A percentile compares a stretch with the other conserved stretches of the same genome.
Conservation (phyloP, 2,888 invertebrate species). For the Leptinotarsa peninsularis region DNA sequence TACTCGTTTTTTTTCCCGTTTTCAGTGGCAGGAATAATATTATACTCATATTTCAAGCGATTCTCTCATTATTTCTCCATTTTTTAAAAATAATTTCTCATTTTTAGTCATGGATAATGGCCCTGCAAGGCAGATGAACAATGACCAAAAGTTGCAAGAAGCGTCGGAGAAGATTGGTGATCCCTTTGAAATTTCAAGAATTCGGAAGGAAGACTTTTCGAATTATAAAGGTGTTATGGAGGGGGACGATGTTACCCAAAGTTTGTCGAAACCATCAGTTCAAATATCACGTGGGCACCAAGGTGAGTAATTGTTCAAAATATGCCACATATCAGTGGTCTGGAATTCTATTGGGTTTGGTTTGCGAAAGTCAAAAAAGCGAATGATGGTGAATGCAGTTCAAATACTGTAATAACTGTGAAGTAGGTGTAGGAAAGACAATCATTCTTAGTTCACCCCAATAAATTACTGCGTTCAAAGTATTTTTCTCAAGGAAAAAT, state of each 20-base stretch:
- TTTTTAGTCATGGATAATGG: constrained; percentile 78
- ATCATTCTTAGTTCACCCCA: no score
- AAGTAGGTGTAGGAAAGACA: no score
- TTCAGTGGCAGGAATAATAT: no score
- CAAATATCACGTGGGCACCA: constrained; percentile 85
- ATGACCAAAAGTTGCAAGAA: constrained; percentile 73
- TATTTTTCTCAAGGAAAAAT: no score
- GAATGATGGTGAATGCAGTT: no score
- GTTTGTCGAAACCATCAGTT: constrained; percentile 76
- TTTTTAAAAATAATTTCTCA: background rate
- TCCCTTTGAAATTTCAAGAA: constrained; percentile 83
- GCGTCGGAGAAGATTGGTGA: constrained; percentile 81
- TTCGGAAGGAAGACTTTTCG: constrained; percentile 80
- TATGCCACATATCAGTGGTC: background rate
- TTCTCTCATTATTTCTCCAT: no score
- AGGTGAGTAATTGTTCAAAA: constrained; percentile 57
- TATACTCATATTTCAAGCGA: no score
- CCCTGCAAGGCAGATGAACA: constrained; percentile 72
- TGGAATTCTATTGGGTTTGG: no score
- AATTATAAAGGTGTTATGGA: constrained; percentile 77
- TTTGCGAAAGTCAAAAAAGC: no score
- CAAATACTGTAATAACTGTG: no score
- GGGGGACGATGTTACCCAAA: constrained; percentile 88
- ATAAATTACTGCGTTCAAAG: no score
- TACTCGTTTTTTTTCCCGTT: no score